Conservation (phyloP, 2,797 vertebrate genomes). For the Amphiprion clarkii region DNA sequence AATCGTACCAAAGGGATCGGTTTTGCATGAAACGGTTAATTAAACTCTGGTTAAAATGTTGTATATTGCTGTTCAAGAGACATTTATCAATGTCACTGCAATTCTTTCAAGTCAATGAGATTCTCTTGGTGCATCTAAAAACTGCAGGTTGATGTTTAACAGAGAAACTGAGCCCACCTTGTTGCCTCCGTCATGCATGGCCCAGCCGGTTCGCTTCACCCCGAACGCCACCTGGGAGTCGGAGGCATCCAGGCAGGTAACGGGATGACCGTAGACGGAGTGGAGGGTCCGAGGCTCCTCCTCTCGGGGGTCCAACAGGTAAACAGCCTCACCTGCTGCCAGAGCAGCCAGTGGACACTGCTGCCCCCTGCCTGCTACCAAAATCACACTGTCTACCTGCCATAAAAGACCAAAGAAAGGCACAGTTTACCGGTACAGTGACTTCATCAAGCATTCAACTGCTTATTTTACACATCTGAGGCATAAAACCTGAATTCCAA, state of each 20-base stretch:
- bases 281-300: constrained; percentile 86
- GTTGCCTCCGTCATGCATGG: constrained; percentile 92
- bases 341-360: constrained; percentile 82
- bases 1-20: too few relatives aligned
- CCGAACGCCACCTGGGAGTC: constrained; percentile 88
- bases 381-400: constrained; percentile 69
- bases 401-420: background rate
- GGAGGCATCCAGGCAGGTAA: constrained; percentile 92
- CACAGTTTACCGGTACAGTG: background rate
- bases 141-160: too few relatives aligned
- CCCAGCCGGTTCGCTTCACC: constrained; percentile 92
- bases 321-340: constrained; percentile 89
- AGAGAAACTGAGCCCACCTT: constrained; percentile 86
- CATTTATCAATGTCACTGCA: too few relatives aligned
- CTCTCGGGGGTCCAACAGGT: constrained; percentile 85
- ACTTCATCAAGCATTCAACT: background rate
- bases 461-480: too few relatives aligned
- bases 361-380: constrained; percentile 84
- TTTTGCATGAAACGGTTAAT: too few relatives aligned
- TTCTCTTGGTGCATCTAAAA: too few relatives aligned
- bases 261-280: constrained; percentile 91
- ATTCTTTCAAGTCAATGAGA: too few relatives aligned
- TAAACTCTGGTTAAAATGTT: background rate
- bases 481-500: too few relatives aligned
- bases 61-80: background rate